Base-by-base conservation (phyloP, 2,888 invertebrate species). In the Brachycybe producta region DNA sequence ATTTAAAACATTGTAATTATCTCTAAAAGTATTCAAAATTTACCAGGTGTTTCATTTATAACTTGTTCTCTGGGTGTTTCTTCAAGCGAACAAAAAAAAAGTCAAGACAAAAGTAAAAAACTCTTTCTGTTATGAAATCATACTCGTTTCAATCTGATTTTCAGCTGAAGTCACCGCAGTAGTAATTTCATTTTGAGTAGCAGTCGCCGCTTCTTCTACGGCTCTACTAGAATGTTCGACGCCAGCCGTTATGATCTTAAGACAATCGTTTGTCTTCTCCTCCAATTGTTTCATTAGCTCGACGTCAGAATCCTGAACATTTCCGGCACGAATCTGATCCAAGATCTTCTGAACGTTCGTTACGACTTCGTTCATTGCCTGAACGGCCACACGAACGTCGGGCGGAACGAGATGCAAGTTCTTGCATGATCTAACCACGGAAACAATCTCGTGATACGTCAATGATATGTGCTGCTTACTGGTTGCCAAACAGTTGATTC, bases 371-470 rank as follows among this genome's bases (percentile, higher is more conserved):
- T 40, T 48, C n/a, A 40, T 27, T 15, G 39, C 19, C 11, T 39
- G 28, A 15, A 48, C 40, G 11, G 48, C 40, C 13, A 17, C 19
- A 5, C 21, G 15, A 5, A 40, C 36, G 4, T 36, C 40, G n/a
- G 19, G 27, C 1, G 48, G 21, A 28, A 48, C 7, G 2, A 17
- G 21, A 11, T 28, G 5, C 1, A 32, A 19, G 19, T 27, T 17
- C 15, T 23, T 30, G 11, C 36, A 28, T 1, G 48, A 24, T 28
- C 28, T 48, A 15, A 40, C 28, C 5, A 41, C 8, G 2, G 8
- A 30, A 28, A 41, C 40, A 2, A 40, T 48, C n/a, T 48, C 40
- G 15, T 40, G 24, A 24, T 48, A 48, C 2, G 48, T 8, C 2
- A 17, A n/a, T 21, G n/a, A 40, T 13, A 48, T 24, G 27, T 28